Conservation (phyloP, 1,140 invertebrate genomes). For the Trachelipus rathkii region DNA sequence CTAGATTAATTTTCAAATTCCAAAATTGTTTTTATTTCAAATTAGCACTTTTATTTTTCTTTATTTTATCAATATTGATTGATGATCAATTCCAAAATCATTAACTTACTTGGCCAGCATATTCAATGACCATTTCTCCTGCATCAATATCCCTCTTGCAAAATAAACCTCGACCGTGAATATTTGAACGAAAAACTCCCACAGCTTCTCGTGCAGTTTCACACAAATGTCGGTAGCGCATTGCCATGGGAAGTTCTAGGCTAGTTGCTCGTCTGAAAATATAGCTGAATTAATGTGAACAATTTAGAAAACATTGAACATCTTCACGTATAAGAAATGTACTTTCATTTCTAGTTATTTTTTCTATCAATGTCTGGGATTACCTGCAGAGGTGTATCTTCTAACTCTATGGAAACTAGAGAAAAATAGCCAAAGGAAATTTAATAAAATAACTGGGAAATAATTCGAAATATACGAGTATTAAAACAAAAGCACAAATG, state of each 20-base stretch:
- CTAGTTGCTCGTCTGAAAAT: constrained; percentile 67
- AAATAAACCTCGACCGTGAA: constrained; percentile 70
- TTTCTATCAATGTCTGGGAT: no score
- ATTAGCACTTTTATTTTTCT: no score
- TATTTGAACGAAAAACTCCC: constrained; percentile 67
- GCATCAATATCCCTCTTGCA: constrained; percentile 88
- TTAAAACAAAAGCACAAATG: no score
- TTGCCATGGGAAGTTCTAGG: constrained; percentile 85
- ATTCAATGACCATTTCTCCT: constrained; percentile 96
- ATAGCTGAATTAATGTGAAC: background rate
- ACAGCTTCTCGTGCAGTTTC: constrained; percentile 84
- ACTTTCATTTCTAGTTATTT: no score
- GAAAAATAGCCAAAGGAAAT: no score
- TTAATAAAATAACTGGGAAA: no score
- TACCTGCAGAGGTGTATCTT: no score
- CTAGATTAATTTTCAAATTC: no score
- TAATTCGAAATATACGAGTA: no score
- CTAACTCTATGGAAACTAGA: no score
- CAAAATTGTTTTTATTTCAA: no score
- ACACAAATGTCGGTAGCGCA: constrained; percentile 86
- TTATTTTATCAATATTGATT: no score
- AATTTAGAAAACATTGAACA: background rate
- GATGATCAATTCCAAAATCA: constrained; percentile 10
- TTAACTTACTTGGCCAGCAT: constrained; percentile 75
- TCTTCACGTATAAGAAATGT: background rate